Conservation (phyloP, 2,113 vertebrate species). For the Megalops atlanticus region DNA sequence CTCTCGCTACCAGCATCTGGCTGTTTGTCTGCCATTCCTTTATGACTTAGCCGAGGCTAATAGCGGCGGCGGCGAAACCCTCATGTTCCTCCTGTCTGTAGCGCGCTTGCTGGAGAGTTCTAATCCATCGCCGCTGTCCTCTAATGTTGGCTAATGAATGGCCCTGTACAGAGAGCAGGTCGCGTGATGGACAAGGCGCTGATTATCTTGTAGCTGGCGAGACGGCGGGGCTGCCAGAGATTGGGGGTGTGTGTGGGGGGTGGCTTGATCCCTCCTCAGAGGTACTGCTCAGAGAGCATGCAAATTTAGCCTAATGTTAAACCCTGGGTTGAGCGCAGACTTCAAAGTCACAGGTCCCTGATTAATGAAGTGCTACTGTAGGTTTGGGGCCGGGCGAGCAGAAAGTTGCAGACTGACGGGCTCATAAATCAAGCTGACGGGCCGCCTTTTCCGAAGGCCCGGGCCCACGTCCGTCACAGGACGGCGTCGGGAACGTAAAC, state of each 20-base stretch:
- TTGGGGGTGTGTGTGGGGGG: too few species aligned
- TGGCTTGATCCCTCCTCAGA: conserved; percentile 56
- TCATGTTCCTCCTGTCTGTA: too few species aligned
- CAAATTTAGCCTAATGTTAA: conserved; percentile 71
- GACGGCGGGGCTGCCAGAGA: conserved; percentile 54
- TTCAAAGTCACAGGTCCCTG: conserved; percentile 80
- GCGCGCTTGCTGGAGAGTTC: conserved; percentile 56
- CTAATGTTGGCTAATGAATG: conserved; percentile 66
- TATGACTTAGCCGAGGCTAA: conserved; percentile 54
- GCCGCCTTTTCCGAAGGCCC: conserved; percentile 74
- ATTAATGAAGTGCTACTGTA: conserved; percentile 85
- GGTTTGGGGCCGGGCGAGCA: conserved; percentile 79
- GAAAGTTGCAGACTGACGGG: conserved; percentile 82
- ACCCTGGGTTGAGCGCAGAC: conserved; percentile 67
- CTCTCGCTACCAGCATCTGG: conserved; percentile 37
- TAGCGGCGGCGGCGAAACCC: conserved; percentile 52
- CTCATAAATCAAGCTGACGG: conserved; percentile 97
- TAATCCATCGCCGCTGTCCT: conserved; percentile 47
- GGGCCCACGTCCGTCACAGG: conserved; percentile 79
- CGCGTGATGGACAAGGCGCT: conserved; percentile 59
- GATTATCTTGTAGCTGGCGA: conserved; percentile 62
- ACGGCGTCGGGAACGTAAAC: conserved; percentile 80
- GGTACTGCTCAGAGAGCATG: conserved; percentile 71
- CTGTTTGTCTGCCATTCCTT: conserved; percentile 50
- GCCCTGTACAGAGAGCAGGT: conserved; percentile 55